Base-by-base conservation (phyloP, 2,113 vertebrate genomes). In the Bothrops jararaca region DNA sequence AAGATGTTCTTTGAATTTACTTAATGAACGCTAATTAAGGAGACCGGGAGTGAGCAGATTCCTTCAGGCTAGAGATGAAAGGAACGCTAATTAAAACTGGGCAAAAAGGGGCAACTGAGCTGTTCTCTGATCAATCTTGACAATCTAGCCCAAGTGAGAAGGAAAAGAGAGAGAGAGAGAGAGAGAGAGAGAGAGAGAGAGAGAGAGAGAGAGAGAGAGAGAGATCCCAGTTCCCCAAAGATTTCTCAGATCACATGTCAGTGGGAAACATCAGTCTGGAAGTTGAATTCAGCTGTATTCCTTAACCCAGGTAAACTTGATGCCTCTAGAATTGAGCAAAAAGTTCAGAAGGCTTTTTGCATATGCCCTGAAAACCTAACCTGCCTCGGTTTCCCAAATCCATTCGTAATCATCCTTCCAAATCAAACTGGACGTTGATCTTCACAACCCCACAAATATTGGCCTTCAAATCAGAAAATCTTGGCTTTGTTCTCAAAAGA, bases 1-100 rank as follows among this genome's bases (percentile, higher is more conserved):
- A 94, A 94, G 96, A 29, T 69, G 91, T 97, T 98, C 97, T 97
- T 98, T 97, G 98, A 98, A 98, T 98, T 97, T 98, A 98, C 98
- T 98, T 98, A 98, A 98, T 98, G 98, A 98, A 97, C 97, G 93
- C 96, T 98, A 99, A 99, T 99, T 99, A 99, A 98, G 98, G 98
- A 98, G 98, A 98, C 98, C 98, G 98, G 98, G 98, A 98, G 98
- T 98, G 92, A 97, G 96, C 97, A 98, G 97, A 97, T 96, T 97
- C 97, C 98, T 99, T 97, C 97, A 98, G 98, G 98, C 98, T 97
- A 97, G 95, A 97, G 97, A 98, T 98, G 98, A 97, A 97, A 98
- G 97, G 97, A 95, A 96, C 2, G 94, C 97, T 98, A 98, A 99
- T 99, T 99, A 98, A 99, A 98, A 98, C 97, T 95, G 80, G 96